Conservation (phyloP, 2,797 vertebrate species). For the Numenius phaeopus region DNA sequence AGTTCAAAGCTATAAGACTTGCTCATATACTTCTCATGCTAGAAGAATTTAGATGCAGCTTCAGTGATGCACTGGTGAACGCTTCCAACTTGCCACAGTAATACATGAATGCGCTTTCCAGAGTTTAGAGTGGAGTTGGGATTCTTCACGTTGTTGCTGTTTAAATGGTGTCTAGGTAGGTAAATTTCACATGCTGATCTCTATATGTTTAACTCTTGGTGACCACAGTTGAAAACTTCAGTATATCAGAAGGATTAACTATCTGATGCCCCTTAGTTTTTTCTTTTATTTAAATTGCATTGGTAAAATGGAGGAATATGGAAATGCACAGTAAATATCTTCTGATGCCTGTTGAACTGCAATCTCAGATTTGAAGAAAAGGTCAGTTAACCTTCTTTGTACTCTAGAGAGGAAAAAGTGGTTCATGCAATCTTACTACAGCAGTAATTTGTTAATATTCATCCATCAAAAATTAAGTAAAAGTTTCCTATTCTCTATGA, state of each 20-base stretch:
- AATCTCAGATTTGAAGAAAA: neutral
- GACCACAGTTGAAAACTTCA: neutral
- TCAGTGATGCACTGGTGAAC: neutral
- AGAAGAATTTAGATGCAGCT: neutral
- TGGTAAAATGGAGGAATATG: neutral
- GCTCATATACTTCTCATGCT: neutral
- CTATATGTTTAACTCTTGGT: neutral
- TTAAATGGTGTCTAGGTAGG: neutral
- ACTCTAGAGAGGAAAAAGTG: neutral
- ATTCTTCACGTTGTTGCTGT: neutral
- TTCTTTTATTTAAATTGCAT: neutral
- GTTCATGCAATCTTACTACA: neutral
- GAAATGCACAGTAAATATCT: neutral
- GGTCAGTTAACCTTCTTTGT: neutral
- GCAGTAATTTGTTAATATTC: constrained; percentile 25
- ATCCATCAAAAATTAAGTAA: constrained; percentile 50
- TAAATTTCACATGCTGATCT: neutral
- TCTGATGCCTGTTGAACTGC: neutral
- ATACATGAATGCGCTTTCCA: neutral
- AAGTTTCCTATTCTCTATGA: constrained; percentile 52
- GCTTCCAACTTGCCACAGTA: neutral
- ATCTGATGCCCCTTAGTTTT: neutral
- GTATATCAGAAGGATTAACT: neutral
- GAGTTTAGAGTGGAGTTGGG: neutral
- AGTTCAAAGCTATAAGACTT: neutral